Percentiles rank a stretch among this genome's conserved stretches.
These are phyloP conservation scores for Pseudomyrmex flavicornis DNA, from an alignment of 1,140 invertebrate species.

Conservation along the genomic window DNA sequence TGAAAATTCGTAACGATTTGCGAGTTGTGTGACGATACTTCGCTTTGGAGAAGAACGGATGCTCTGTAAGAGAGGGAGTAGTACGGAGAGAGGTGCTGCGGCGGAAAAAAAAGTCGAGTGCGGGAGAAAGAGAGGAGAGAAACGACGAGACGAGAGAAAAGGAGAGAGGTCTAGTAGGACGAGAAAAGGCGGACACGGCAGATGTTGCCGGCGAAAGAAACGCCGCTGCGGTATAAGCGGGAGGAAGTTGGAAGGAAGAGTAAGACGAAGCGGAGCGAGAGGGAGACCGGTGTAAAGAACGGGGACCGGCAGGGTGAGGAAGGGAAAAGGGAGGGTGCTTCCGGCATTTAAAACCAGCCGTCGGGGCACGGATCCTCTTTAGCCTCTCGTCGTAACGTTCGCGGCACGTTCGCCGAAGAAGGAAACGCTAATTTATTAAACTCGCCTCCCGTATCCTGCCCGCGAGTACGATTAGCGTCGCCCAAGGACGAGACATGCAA, in stretches of 20 bases:
- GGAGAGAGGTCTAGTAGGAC: constrained; percentile 31
- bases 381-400: constrained; percentile 75
- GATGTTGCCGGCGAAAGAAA: constrained; percentile 74
- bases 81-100: constrained; percentile 12
- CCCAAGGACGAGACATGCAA: constrained; percentile 39
- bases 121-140: constrained; percentile 36
- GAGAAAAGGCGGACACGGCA: constrained; percentile 73
- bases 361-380: constrained; percentile 77
- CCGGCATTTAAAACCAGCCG: constrained; percentile 79
- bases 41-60: constrained; percentile 61
- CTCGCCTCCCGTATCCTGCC: constrained; percentile 66
- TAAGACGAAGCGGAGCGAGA: constrained; percentile 44
- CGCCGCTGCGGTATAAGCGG: constrained; percentile 69
- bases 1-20: constrained; percentile 55
- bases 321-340: constrained; percentile 63
- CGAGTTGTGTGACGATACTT: constrained; percentile 60
- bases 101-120: constrained; percentile 27
- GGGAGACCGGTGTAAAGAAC: constrained; percentile 34
- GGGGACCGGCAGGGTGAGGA: constrained; percentile 25
- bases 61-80: constrained; percentile 40
- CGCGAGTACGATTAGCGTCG: constrained; percentile 34
- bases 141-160: constrained; percentile 19
- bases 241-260: constrained; percentile 68
- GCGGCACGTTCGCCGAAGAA: constrained; percentile 78
- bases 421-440: constrained; percentile 80